These are phyloP conservation scores for Oceanites oceanicus DNA, from an alignment of 2,113 vertebrate genomes.

Conservation along the genomic window DNA sequence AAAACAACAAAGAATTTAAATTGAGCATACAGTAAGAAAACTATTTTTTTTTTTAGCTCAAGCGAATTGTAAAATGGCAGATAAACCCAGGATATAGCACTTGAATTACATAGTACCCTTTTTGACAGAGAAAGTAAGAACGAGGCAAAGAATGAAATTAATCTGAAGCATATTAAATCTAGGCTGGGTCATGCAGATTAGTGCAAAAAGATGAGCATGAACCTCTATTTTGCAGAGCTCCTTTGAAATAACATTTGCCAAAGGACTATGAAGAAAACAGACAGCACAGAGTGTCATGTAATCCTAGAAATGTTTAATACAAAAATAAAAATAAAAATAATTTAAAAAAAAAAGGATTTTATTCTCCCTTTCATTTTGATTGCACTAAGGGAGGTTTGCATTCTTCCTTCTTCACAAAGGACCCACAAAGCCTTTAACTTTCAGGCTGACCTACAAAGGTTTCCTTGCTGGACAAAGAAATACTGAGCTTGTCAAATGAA, in stretches of 20 bases:
- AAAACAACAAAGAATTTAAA: not conserved
- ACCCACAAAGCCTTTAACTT: not conserved
- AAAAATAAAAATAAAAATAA: no score
- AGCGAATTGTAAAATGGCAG: not conserved
- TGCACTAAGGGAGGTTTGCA: not conserved
- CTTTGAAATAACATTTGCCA: not conserved
- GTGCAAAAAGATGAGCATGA: not conserved
- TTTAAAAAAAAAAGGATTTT: not conserved
- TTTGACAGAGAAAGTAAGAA: not conserved
- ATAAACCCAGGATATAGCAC: not conserved
- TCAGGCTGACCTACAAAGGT: not conserved
- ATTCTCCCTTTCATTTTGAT: not conserved
- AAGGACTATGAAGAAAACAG: not conserved
- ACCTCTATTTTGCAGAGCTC: not conserved
- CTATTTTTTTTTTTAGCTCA: not conserved
- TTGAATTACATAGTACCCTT: not conserved
- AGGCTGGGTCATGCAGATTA: not conserved
- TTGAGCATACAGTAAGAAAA: fast-evolving
- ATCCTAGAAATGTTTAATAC: not conserved
- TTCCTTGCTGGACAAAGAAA: not conserved
- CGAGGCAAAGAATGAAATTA: not conserved
- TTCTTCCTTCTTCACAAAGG: not conserved
- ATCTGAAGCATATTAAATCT: not conserved
- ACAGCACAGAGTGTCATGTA: not conserved
- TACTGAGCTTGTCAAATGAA: not conserved